phyloP scores from a whole-genome alignment of 2,797 vertebrate genomes.

The Gallinago nigripennis region DNA sequence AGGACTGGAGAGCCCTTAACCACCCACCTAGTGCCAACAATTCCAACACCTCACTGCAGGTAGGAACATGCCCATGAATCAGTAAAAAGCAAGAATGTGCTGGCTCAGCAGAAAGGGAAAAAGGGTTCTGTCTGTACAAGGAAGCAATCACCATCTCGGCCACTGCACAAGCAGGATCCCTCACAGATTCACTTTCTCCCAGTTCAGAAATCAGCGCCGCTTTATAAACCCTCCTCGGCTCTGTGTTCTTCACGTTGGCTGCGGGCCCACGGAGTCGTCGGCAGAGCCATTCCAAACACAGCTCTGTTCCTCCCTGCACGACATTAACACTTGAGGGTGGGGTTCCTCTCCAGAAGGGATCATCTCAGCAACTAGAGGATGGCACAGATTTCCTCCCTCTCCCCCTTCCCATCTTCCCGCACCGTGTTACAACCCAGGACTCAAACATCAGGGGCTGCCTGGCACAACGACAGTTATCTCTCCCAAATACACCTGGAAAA shows the following conservation, averaged over 20 bases:
- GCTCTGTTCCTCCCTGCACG: not conserved
- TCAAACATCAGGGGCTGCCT: not conserved
- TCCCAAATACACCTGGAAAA: not conserved
- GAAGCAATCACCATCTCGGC: not conserved
- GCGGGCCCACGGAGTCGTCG: not conserved
- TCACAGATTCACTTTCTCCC: not conserved
- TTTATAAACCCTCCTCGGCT: not conserved
- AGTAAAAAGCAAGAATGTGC: not conserved
- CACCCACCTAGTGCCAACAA: not conserved
- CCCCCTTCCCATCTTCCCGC: not conserved
- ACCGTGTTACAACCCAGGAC: fast-evolving
- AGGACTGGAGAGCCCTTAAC: not conserved
- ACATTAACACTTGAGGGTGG: constrained; percentile 39
- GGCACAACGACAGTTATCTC: fast-evolving
- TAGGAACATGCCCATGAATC: not conserved
- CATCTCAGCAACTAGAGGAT: not conserved
- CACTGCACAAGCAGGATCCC: not conserved
- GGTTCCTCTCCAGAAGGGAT: not conserved
- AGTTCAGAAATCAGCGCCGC: not conserved
- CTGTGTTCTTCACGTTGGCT: not conserved
- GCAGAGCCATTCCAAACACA: not conserved
- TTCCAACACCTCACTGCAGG: not conserved
- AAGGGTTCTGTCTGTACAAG: not conserved
- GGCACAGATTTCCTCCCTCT: not conserved
- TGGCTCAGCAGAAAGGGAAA: not conserved